phyloP scores from a whole-genome alignment of 2,888 invertebrate genomes.

The Nysson spinosus region DNA sequence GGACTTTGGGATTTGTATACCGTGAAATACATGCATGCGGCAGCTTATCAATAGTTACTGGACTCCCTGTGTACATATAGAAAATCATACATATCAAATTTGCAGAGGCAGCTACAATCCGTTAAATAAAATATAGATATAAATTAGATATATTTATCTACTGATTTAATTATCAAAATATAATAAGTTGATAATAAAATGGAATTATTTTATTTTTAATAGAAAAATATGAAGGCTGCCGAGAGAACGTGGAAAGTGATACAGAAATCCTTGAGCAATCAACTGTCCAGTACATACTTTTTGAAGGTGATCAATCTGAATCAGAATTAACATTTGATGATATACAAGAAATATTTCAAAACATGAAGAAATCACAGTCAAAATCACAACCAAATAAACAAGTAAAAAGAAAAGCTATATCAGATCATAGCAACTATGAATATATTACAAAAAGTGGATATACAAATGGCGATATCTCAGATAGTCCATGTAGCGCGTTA shows the following conservation, averaged over 20 bases:
- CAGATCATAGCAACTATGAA: constrained; percentile 17
- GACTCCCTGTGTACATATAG: no score
- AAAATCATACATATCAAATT: no score
- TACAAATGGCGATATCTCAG: constrained; percentile 3
- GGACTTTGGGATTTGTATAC: no score
- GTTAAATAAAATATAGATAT: no score
- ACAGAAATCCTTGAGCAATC: constrained; percentile 69
- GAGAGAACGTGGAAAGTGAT: constrained; percentile 57
- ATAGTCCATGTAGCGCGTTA: constrained; percentile 20
- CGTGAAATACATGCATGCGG: no score
- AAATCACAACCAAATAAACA: constrained; percentile 22
- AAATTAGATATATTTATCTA: not conserved
- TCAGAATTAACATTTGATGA: constrained; percentile 74
- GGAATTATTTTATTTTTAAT: no score
- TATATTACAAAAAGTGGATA: constrained; percentile 15
- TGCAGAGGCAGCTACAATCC: no score
- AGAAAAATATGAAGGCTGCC: constrained; percentile 30
- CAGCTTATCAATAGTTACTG: no score
- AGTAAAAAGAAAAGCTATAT: constrained; percentile 11
- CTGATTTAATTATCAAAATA: not conserved
- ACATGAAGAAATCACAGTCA: constrained; percentile 44
- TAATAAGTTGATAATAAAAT: no score
- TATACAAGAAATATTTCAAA: constrained; percentile 64
- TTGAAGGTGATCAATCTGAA: constrained; percentile 69
- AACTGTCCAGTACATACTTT: constrained; percentile 72